phyloP scores from a whole-genome alignment of 1,140 invertebrate genomes.

The Maniola jurtina region DNA sequence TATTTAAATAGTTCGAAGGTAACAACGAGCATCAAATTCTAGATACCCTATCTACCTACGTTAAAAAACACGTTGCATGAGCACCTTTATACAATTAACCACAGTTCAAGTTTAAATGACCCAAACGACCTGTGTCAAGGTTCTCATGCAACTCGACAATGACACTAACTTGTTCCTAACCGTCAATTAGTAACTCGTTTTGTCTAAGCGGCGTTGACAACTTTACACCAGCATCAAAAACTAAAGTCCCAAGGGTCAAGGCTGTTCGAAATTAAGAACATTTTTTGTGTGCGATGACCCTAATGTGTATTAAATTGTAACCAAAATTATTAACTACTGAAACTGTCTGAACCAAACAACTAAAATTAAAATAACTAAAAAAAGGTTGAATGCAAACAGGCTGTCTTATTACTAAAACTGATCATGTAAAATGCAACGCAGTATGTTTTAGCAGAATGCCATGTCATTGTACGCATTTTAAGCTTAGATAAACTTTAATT shows the following conservation, averaged over 20 bases:
- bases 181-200: slow-evolving; percentile 32
- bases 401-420: too few species aligned
- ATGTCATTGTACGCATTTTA: too few species aligned
- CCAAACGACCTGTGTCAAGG: slow-evolving; percentile 44
- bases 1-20: too few species aligned
- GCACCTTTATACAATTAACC: slow-evolving; percentile 7
- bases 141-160: slow-evolving; percentile 27
- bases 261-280: background rate
- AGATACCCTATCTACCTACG: too few species aligned
- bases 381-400: too few species aligned
- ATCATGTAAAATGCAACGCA: too few species aligned
- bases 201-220: slow-evolving; percentile 16
- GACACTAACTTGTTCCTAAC: slow-evolving; percentile 36
- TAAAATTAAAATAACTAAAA: too few species aligned
- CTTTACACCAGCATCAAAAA: background rate
- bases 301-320: slow-evolving; percentile 19
- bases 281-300: slow-evolving; percentile 12
- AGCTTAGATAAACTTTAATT: too few species aligned
- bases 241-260: slow-evolving; percentile 1
- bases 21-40: too few species aligned
- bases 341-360: too few species aligned
- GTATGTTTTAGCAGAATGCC: too few species aligned
- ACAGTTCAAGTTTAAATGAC: slow-evolving; percentile 34
- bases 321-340: background rate
- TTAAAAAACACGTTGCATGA: background rate